Evolutionary conservation across 1,140 invertebrate genomes (phyloP).

Genomic region (Teleogryllus occipitalis): DNA sequence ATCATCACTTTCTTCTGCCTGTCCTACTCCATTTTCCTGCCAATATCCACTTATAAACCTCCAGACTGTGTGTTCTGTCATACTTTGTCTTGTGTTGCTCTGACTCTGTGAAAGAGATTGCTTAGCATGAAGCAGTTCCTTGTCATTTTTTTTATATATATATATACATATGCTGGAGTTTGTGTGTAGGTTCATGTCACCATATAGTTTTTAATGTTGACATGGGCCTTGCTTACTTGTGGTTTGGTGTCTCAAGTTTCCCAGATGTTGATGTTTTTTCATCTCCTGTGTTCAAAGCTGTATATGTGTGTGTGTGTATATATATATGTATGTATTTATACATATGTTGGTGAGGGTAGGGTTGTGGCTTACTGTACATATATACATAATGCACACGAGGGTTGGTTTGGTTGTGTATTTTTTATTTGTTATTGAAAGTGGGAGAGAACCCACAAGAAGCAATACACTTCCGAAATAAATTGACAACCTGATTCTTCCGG

Average conservation of each 20-base stretch:
- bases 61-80: neutral
- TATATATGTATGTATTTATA: neutral
- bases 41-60: neutral
- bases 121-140: neutral
- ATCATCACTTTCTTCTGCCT: neutral
- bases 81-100: neutral
- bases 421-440: neutral
- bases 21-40: neutral
- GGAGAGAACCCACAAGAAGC: neutral
- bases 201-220: neutral
- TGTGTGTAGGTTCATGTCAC: neutral
- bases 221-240: neutral
- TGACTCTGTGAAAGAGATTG: neutral
- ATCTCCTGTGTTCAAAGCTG: neutral
- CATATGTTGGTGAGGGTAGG: neutral
- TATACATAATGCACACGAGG: conserved; percentile 1
- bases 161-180: neutral
- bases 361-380: neutral
- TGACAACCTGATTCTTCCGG: neutral
- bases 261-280: conserved; percentile 4
- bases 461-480: neutral
- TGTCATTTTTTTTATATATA: neutral
- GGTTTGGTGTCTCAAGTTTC: conserved; percentile 3
- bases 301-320: neutral
- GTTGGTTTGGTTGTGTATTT: neutral